Conservation (phyloP, 2,888 invertebrate species). For the Nomada hirtipes region DNA sequence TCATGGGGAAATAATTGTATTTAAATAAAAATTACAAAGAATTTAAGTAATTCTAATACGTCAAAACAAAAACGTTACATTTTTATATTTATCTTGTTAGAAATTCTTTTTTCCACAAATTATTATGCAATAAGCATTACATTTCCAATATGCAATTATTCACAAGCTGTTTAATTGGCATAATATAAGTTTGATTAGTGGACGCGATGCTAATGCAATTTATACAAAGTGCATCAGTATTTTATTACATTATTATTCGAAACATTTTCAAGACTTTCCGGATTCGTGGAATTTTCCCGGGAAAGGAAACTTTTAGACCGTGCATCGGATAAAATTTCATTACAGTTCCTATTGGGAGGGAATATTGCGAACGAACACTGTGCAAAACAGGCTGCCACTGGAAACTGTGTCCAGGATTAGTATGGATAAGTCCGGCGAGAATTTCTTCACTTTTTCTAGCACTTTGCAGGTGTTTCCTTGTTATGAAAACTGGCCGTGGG, state of each 20-base stretch:
- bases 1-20: no score
- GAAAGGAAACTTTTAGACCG: conserved; percentile 43
- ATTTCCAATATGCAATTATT: no score
- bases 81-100: no score
- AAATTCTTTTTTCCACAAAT: no score
- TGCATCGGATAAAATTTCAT: conserved; percentile 58
- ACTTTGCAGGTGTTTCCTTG: conserved; percentile 17
- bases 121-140: no score
- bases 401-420: conserved; percentile 42
- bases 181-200: no score
- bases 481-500: conserved; percentile 23
- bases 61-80: no score
- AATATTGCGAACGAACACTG: conserved; percentile 55
- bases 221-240: background rate
- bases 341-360: conserved; percentile 53
- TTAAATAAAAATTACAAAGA: no score
- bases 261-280: conserved; percentile 40
- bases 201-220: background rate
- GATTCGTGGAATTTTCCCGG: conserved; percentile 37
- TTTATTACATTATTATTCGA: conserved; percentile 24
- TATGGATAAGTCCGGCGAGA: conserved; percentile 37
- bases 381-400: conserved; percentile 41
- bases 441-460: conserved; percentile 44
- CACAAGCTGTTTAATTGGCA: no score
- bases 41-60: no score